Percentiles rank a stretch among this genome's conserved stretches.
Evolutionary conservation across 2,888 invertebrate genomes (phyloP).

Genomic region (Helobdella robusta): DNA sequence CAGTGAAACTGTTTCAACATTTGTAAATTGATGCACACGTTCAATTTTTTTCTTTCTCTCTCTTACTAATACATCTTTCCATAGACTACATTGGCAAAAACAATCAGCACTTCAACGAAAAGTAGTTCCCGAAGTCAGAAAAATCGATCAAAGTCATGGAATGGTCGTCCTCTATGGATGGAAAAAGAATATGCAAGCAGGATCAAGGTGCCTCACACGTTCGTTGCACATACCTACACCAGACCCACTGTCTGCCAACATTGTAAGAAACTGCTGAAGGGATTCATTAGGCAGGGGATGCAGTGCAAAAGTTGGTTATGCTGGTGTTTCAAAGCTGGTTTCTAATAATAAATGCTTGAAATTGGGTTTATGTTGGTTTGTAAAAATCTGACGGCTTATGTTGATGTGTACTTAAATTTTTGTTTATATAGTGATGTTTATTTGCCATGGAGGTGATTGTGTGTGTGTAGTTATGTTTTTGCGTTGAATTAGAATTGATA

Average conservation of each 20-base stretch:
- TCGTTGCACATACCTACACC: slow-evolving; percentile 90
- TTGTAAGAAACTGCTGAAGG: slow-evolving; percentile 87
- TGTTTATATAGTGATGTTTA: background rate
- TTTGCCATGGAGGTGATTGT: no score
- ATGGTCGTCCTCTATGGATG: slow-evolving; percentile 61
- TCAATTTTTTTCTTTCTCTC: no score
- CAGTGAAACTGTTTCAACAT: no score
- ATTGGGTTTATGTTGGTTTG: no score
- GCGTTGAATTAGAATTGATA: no score
- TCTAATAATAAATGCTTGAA: no score
- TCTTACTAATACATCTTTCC: no score
- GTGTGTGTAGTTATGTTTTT: no score
- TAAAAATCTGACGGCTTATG: background rate
- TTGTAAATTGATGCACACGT: no score
- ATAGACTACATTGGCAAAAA: slow-evolving; percentile 5
- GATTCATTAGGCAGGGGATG: slow-evolving; percentile 80
- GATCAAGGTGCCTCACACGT: slow-evolving; percentile 81
- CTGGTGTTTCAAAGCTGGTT: no score
- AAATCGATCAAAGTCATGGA: slow-evolving; percentile 50
- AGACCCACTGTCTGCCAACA: slow-evolving; percentile 89
- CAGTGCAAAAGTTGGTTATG: slow-evolving; percentile 72
- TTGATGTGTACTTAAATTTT: background rate
- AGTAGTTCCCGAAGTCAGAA: slow-evolving; percentile 29
- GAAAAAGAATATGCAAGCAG: slow-evolving; percentile 61
- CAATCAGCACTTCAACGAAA: slow-evolving; percentile 2